Evolutionary conservation across 2,888 invertebrate species (phyloP).

Genomic region (Hydraecia micacea): DNA sequence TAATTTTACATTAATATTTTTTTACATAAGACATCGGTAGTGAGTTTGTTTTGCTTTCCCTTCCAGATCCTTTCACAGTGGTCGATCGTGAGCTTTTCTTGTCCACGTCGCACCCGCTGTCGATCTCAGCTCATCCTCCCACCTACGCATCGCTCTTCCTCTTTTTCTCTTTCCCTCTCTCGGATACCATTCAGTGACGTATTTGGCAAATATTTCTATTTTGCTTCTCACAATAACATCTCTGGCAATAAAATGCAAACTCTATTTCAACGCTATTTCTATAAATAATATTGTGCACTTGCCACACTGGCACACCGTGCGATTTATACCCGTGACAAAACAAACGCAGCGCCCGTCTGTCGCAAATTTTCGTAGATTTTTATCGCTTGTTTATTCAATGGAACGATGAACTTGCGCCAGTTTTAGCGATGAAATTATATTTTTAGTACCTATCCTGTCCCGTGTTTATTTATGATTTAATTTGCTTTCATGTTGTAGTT

Average conservation of each 20-base stretch:
- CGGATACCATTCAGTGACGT: neutral
- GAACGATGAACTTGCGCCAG: conserved; percentile 25
- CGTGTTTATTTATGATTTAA: conserved; percentile 11
- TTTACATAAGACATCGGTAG: too few relatives aligned
- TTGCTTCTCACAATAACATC: neutral
- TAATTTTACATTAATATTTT: too few relatives aligned
- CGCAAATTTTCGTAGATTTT: conserved; percentile 46
- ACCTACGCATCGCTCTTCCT: neutral
- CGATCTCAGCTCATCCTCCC: neutral
- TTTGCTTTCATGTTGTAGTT: conserved; percentile 1
- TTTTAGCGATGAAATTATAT: conserved; percentile 26
- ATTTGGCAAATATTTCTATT: neutral
- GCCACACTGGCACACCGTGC: conserved; percentile 42
- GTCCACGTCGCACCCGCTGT: too few relatives aligned
- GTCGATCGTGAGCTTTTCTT: too few relatives aligned
- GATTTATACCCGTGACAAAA: conserved; percentile 47
- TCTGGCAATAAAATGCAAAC: conserved; percentile 45
- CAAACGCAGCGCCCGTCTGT: conserved; percentile 50
- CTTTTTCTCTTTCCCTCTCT: neutral
- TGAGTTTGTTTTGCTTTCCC: too few relatives aligned
- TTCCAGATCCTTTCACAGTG: too few relatives aligned
- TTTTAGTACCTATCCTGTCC: conserved; percentile 7
- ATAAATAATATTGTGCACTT: conserved; percentile 54
- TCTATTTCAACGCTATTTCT: conserved; percentile 37
- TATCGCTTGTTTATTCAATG: conserved; percentile 59